Evolutionary conservation across 2,888 invertebrate species (phyloP).

Genomic region (Lysandra coridon): DNA sequence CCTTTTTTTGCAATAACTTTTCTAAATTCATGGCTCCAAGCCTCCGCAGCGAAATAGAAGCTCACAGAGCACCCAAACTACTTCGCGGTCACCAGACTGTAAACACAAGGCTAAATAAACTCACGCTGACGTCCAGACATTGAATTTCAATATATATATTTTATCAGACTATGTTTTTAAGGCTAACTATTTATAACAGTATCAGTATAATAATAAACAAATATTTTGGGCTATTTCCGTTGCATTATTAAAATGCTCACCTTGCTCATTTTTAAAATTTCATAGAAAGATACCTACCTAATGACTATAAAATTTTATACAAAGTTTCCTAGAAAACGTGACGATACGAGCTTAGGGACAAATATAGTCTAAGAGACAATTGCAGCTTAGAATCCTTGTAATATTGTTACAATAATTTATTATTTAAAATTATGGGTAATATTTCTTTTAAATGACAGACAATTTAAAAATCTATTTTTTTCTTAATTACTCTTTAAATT

Average conservation of each 20-base stretch:
- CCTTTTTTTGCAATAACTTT: neutral
- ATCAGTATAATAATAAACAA: no score
- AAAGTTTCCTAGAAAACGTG: neutral
- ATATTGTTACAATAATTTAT: neutral
- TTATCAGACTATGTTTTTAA: neutral
- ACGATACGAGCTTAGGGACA: neutral
- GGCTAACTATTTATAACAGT: no score
- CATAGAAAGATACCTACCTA: no score
- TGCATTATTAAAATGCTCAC: no score
- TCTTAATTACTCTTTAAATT: neutral
- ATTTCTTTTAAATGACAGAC: no score
- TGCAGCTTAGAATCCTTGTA: neutral
- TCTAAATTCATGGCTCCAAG: neutral
- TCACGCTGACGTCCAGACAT: conserved; percentile 1
- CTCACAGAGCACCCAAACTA: neutral
- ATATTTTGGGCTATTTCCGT: no score
- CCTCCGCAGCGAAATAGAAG: neutral
- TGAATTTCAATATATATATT: neutral
- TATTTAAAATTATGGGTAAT: no score
- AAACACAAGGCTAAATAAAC: neutral
- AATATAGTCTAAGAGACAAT: neutral
- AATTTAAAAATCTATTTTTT: neutral
- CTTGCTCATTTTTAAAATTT: no score
- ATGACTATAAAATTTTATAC: no score
- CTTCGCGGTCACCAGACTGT: conserved; percentile 2